Evolutionary conservation across 2,888 invertebrate genomes (phyloP), one percentile per base, ranked within the genome.

Genomic region (Phalera bucephala): DNA sequence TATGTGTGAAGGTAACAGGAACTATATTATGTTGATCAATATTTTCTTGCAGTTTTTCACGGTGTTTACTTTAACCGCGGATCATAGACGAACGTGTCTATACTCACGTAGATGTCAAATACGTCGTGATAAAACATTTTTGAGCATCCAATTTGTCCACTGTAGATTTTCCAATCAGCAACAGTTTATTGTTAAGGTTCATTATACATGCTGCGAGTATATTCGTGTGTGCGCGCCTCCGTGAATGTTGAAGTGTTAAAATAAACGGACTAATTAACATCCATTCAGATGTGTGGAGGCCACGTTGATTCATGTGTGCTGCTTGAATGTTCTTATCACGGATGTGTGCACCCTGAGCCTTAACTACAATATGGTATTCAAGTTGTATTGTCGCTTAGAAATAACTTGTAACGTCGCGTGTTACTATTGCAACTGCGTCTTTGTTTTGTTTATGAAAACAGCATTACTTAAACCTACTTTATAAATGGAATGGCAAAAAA

Each of bases 221-320:
- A 60, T 57, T 54, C 57, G 56, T 54, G 59, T 54, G 59, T 56
- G 54, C 49, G 49, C 49, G 49, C 59, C 27, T 2, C 54, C 64
- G 64, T 45, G 43, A 57, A 64, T 69, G 71, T 77, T 57, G 58
- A 72, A 73, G 75, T 75, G 76, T 74, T 77, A 75, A 80, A 80
- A 84, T 81, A 80, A 82, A 80, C 78, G 76, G 73, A 83, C 77
- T 85, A 84, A 86, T 85, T 84, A 85, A 77, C 86, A 76, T 80
- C 72, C 79, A 84, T 84, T 84, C 82, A 76, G 63, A 69, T 79
- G 81, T 80, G 80, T 77, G 73, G 77, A 79, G 83, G 76, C 75
- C 82, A 77, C 66, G 74, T 64, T 54, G 68, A 68, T 71, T 65
- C 66, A 66, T 75, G 73, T 76, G 68, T 70, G 70, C 64, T 55